Evolutionary conservation across 2,888 invertebrate species (phyloP).

Genomic region (Desoria tigrina): DNA sequence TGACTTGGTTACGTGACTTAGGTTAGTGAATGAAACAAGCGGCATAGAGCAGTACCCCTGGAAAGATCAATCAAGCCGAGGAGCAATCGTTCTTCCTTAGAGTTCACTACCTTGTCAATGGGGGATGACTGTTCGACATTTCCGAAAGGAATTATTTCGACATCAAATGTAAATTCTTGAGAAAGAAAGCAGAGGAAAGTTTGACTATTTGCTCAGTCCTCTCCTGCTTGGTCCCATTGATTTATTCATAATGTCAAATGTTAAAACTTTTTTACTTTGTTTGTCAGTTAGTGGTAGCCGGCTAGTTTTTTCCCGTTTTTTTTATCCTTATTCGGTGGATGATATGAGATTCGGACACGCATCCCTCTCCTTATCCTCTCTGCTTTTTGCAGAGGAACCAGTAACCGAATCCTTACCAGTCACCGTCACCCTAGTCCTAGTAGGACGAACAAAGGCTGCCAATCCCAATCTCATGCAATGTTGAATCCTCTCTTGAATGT

Average conservation of each 20-base stretch:
- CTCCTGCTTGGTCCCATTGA: conserved; percentile 21
- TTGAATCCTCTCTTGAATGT: too few relatives aligned
- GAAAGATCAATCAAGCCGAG: conserved; percentile 24
- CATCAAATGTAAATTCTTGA: conserved; percentile 21
- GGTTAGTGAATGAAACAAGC: too few relatives aligned
- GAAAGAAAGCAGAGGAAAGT: conserved; percentile 18
- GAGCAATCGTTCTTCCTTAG: conserved; percentile 25
- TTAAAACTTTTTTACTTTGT: conserved; percentile 21
- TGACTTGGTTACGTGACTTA: too few relatives aligned
- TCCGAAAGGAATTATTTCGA: conserved; percentile 25
- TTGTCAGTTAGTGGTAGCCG: conserved; percentile 14
- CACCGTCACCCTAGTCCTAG: too few relatives aligned
- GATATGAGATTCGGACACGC: conserved; percentile 21
- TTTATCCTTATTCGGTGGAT: conserved; percentile 12
- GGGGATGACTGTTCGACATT: conserved; percentile 23
- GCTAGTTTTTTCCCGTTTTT: background rate
- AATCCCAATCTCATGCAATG: too few relatives aligned
- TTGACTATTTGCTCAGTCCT: conserved; percentile 15
- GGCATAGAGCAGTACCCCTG: background rate
- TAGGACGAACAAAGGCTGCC: too few relatives aligned
- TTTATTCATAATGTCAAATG: conserved; percentile 27
- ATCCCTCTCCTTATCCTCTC: conserved; percentile 3
- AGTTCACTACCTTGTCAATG: conserved; percentile 22
- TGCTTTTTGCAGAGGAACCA: too few relatives aligned
- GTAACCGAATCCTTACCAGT: too few relatives aligned